Percentiles rank a stretch among this genome's conserved stretches.
phyloP scores from a whole-genome alignment of 1,140 invertebrate genomes.

The Eriocheir sinensis region DNA sequence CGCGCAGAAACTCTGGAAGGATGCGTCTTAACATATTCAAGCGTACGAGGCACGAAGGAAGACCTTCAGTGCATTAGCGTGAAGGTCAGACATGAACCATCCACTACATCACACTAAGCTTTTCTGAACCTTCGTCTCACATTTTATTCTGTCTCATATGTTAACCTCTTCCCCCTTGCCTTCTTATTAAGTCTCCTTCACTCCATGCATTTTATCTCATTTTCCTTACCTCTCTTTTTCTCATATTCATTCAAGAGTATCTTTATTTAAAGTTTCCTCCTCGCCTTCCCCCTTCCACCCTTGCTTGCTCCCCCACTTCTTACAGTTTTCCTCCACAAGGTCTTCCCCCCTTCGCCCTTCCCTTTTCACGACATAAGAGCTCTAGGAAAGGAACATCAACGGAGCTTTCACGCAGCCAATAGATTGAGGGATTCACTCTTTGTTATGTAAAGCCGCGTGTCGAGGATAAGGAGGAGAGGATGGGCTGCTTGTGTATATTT shows the following conservation, averaged over 20 bases:
- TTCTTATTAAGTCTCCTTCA: background rate
- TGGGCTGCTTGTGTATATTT: background rate
- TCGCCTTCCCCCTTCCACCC: background rate
- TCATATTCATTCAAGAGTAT: background rate
- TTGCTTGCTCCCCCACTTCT: background rate
- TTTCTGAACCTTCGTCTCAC: background rate
- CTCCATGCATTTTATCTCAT: background rate
- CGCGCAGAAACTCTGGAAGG: background rate
- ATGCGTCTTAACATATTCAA: conserved; percentile 9
- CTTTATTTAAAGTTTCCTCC: background rate
- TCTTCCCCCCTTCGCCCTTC: background rate
- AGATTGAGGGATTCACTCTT: conserved; percentile 7
- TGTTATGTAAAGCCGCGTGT: conserved; percentile 5
- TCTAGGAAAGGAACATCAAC: background rate
- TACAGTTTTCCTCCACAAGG: background rate
- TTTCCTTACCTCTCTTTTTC: background rate
- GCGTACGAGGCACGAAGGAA: background rate
- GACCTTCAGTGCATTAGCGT: background rate
- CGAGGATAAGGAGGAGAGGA: background rate
- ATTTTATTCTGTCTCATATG: background rate
- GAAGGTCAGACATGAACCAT: conserved; percentile 1
- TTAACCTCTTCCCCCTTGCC: conserved; percentile 20
- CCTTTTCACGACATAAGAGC: background rate
- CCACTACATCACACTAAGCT: background rate
- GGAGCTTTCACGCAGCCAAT: conserved; percentile 3